Evolutionary conservation across 1,140 invertebrate genomes (phyloP), one percentile per base, ranked within the genome.

Genomic region (Penaeus vannamei): DNA sequence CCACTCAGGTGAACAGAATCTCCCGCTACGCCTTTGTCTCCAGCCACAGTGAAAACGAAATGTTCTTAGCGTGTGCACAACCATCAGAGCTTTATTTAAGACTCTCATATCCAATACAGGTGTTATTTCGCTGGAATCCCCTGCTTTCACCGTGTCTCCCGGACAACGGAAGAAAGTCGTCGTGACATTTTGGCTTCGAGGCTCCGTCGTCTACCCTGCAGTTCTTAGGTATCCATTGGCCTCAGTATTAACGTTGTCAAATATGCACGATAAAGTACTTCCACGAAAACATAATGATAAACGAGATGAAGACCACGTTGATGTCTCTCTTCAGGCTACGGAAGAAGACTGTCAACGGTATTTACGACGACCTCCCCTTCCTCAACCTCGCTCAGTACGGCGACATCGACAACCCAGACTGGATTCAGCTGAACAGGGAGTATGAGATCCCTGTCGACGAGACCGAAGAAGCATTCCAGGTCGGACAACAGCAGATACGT

Each of bases 311-410:
- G 20, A 10, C 1, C 23, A 80, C 22, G 46, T 29, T 29, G n/a
- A 59, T 81, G 14, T 3, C n/a, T 42, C 14, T 10, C 8, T 29
- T 17, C 82, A 89, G 87, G 26, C 72, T 89, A 14, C 80, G 87
- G 42, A 85, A 60, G 20, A 89, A 84, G 69, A 76, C 87, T 36
- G 62, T 66, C 10, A 59, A 84, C 79, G 87, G 87, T 17, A 23
- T 19, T 8, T 89, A 89, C 82, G 87, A 89, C 66, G 69, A 53
- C 20, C 77, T 89, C 42, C 87, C 87, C 26, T 89, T 89, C 82
- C 19, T 85, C 22, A 60, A 76, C 26, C 64, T 82, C 61, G 8
- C 60, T 2, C 23, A 22, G 7, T 85, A 85, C 42, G 84, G 84
- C 20, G 59, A 72, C 84, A 36, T 76, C 59, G 66, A 85, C 42